Base-by-base conservation (phyloP, 2,888 invertebrate species). In the Siphlonurus alternatus region DNA sequence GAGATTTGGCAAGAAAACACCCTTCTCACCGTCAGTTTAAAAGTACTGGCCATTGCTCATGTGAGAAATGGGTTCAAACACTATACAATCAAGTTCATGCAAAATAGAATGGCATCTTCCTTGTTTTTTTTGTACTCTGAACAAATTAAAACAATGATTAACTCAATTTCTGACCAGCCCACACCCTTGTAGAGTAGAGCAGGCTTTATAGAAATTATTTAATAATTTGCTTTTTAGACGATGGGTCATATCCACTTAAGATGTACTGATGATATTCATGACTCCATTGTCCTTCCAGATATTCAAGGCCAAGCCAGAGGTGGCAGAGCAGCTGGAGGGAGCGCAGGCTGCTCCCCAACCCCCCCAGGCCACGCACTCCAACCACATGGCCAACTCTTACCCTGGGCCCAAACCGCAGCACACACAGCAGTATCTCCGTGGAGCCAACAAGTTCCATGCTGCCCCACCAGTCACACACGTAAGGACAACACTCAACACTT, bases 241-340 rank as follows among this genome's bases (percentile, higher is more conserved):
- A n/a, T n/a, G n/a, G n/a, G n/a, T n/a, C n/a, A n/a, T n/a, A n/a
- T n/a, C n/a, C n/a, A n/a, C n/a, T n/a, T n/a, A n/a, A n/a, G n/a
- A n/a, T n/a, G n/a, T n/a, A n/a, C n/a, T n/a, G n/a, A n/a, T n/a
- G n/a, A n/a, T n/a, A n/a, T n/a, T n/a, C n/a, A n/a, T n/a, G n/a
- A n/a, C n/a, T n/a, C n/a, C n/a, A n/a, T n/a, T 38, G 15, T 38
- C 61, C 60, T 68, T 67, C 56, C 68, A 76, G 75, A 73, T 76
- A 64, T 85, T 85, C 72, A 82, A 81, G 71, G 75, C 74, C 25
- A 76, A 78, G 67, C 80, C 80, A 1, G 75, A 76, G 25, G 69
- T 71, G 18, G 67, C 67, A 59, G 73, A 72, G 61, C 64, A 66
- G 3, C 65, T 69, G 18, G 70, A 71, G 64, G 67, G 67, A 38